Conservation (phyloP, 2,888 invertebrate genomes). For the Petrophora chlorosata region DNA sequence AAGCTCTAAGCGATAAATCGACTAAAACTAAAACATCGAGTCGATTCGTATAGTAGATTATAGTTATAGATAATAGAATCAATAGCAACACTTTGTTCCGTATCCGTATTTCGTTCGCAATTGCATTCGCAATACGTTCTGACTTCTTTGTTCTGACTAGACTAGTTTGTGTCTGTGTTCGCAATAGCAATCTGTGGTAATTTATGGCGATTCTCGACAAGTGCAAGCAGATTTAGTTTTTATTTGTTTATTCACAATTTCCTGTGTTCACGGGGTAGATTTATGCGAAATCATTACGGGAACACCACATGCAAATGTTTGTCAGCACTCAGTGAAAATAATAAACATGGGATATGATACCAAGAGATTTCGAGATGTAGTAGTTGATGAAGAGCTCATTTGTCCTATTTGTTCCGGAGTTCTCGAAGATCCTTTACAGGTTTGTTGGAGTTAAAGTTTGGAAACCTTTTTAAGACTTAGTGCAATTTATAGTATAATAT, state of each 20-base stretch:
- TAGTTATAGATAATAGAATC: no score
- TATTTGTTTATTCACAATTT: conserved; percentile 48
- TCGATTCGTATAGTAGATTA: no score
- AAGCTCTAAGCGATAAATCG: no score
- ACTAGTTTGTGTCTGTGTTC: no score
- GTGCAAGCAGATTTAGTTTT: conserved; percentile 40
- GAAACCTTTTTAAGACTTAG: neutral
- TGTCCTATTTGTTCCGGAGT: conserved; percentile 98
- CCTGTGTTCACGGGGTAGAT: conserved; percentile 43
- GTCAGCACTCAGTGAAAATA: conserved; percentile 47
- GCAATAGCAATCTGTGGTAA: no score
- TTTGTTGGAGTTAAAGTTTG: conserved; percentile 57
- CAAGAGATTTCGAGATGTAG: conserved; percentile 96
- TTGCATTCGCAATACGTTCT: no score
- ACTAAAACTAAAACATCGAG: no score
- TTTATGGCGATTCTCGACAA: conserved; percentile 20
- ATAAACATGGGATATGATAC: conserved; percentile 96
- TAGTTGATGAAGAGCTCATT: conserved; percentile 98
- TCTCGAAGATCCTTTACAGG: conserved; percentile 97
- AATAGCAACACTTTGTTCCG: no score
- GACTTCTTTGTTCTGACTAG: no score
- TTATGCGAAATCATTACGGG: neutral
- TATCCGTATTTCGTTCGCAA: no score
- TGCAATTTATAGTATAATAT: neutral
- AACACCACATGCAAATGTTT: conserved; percentile 51